Conservation (phyloP, 1,140 invertebrate species). For the Lordiphosa stackelbergi region DNA sequence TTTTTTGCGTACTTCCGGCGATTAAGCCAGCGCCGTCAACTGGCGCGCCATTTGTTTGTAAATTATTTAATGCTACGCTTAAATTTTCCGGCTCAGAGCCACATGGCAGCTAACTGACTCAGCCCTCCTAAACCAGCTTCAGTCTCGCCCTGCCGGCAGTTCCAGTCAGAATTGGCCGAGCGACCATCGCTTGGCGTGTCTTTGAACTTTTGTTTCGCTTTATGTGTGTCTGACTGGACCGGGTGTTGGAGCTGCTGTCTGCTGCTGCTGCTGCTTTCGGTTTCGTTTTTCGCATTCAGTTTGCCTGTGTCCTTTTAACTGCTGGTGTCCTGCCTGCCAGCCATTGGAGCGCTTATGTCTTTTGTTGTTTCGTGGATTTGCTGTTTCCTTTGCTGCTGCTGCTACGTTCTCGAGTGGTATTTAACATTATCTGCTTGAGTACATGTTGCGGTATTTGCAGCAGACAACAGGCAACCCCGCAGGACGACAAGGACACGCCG, state of each 20-base stretch:
- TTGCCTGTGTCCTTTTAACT: conserved; percentile 68
- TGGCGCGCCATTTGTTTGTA: conserved; percentile 70
- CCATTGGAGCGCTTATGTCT: conserved; percentile 64
- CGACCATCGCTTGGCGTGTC: conserved; percentile 23
- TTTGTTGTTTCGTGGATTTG: conserved; percentile 73
- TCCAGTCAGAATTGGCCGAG: conserved; percentile 23
- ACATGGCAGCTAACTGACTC: conserved; percentile 38
- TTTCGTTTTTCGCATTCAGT: conserved; percentile 40
- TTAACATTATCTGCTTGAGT: conserved; percentile 76
- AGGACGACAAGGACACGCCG: conserved; percentile 60
- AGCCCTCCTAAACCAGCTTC: conserved; percentile 12
- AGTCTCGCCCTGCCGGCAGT: neutral
- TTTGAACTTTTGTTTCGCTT: conserved; percentile 68
- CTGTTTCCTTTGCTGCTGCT: conserved; percentile 54
- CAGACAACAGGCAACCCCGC: conserved; percentile 56
- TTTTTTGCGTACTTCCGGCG: conserved; percentile 60
- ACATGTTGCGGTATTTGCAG: conserved; percentile 75
- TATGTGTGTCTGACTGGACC: conserved; percentile 26
- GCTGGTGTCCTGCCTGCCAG: conserved; percentile 30
- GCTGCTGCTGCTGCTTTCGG: conserved; percentile 40
- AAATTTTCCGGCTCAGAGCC: conserved; percentile 69
- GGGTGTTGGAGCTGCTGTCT: conserved; percentile 14
- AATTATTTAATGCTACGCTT: conserved; percentile 75
- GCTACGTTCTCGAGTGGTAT: conserved; percentile 60
- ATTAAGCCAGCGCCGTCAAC: conserved; percentile 52